These are phyloP conservation scores for Sarcophilus harrisii DNA, from an alignment of 2,797 vertebrate genomes.

Conservation along the genomic window DNA sequence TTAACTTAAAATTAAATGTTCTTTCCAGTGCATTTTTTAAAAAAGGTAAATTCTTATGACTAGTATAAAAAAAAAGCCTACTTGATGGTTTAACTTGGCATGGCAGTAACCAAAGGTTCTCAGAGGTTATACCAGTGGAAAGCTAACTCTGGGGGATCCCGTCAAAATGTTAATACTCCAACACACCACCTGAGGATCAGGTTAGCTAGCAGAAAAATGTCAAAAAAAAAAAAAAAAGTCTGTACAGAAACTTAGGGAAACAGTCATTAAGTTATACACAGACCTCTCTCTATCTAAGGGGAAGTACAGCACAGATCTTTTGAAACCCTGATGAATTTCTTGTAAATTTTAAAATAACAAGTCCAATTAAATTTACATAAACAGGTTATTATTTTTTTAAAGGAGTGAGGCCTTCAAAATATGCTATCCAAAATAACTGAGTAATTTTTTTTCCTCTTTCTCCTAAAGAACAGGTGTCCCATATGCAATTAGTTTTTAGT, in stretches of 20 bases:
- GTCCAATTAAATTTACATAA: background rate
- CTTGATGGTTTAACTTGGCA: background rate
- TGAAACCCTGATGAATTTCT: background rate
- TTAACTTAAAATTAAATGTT: background rate
- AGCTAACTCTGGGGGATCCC: background rate
- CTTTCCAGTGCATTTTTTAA: background rate
- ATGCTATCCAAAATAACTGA: background rate
- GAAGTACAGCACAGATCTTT: background rate
- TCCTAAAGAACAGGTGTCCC: background rate
- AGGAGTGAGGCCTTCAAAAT: background rate
- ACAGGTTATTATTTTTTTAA: background rate
- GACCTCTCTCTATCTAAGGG: no score
- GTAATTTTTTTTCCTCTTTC: background rate
- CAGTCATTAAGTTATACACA: background rate
- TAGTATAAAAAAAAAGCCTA: background rate
- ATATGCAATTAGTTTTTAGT: background rate
- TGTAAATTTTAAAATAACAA: background rate
- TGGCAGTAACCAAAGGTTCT: background rate
- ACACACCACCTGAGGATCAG: background rate
- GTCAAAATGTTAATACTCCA: background rate
- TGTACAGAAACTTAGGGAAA: background rate
- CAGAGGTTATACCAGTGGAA: background rate
- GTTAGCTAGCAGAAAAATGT: background rate
- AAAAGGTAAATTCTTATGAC: background rate
- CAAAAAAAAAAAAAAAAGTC: background rate